These are phyloP conservation scores for Condylura cristata DNA, from an alignment of 2,113 vertebrate species.

Conservation along the genomic window DNA sequence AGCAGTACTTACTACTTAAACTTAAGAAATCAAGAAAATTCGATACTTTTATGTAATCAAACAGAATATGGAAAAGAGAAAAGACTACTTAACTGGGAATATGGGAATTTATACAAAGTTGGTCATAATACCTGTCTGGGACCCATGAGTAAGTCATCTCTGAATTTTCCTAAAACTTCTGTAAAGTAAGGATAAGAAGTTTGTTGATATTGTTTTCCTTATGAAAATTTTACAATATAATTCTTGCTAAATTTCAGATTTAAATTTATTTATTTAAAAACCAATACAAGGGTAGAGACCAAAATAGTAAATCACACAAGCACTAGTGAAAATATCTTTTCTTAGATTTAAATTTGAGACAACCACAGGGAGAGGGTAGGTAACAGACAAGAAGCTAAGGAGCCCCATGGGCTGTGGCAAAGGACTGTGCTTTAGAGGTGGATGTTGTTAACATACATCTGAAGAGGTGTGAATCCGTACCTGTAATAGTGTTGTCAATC, in stretches of 20 bases:
- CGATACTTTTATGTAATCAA: background rate
- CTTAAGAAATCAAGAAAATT: background rate
- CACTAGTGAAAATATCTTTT: background rate
- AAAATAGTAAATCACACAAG: background rate
- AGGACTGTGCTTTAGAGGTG: too few species aligned
- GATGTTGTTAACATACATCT: too few species aligned
- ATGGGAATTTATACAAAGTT: background rate
- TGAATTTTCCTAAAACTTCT: background rate
- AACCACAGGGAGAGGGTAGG: too few species aligned
- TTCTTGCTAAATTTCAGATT: slow-evolving; percentile 31
- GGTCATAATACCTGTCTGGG: background rate
- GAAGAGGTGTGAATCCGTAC: too few species aligned
- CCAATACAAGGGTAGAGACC: background rate
- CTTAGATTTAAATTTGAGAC: background rate
- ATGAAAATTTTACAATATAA: background rate
- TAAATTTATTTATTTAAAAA: slow-evolving; percentile 14
- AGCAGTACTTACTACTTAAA: background rate
- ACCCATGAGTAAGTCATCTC: background rate
- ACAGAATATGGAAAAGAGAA: background rate
- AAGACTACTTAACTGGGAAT: background rate
- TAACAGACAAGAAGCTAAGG: too few species aligned
- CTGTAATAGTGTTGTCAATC: too few species aligned
- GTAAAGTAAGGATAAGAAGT: background rate
- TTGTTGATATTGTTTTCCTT: background rate
- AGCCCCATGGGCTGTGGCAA: too few species aligned